Evolutionary conservation across 1,140 invertebrate genomes (phyloP).

Genomic region (Magallana angulata): DNA sequence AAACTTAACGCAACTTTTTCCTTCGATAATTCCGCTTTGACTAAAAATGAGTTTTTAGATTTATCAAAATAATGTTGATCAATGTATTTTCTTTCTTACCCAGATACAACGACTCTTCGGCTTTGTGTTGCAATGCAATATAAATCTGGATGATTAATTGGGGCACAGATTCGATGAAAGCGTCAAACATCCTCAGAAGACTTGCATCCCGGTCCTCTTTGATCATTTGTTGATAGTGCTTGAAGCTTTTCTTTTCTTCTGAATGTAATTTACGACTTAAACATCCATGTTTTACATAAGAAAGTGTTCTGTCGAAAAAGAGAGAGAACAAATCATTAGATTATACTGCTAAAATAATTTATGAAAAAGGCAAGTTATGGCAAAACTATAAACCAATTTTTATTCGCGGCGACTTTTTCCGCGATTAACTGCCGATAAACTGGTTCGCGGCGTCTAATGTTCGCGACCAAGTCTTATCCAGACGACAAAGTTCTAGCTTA

Average conservation of each 20-base stretch:
- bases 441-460: too few relatives aligned
- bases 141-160: slow-evolving; percentile 91
- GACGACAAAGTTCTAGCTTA: too few relatives aligned
- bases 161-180: slow-evolving; percentile 93
- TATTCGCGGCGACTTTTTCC: too few relatives aligned
- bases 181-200: slow-evolving; percentile 91
- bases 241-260: neutral
- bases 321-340: neutral
- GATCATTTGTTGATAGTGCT: slow-evolving; percentile 71
- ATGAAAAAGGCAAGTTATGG: too few relatives aligned
- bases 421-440: too few relatives aligned
- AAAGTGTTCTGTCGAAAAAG: slow-evolving; percentile 65
- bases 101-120: neutral
- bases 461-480: too few relatives aligned
- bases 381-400: too few relatives aligned
- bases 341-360: neutral
- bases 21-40: too few relatives aligned
- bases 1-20: too few relatives aligned
- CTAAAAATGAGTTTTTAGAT: too few relatives aligned
- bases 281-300: slow-evolving; percentile 72
- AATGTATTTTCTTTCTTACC: neutral
- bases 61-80: too few relatives aligned
- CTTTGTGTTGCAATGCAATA: slow-evolving; percentile 81
- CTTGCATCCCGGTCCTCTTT: slow-evolving; percentile 76
- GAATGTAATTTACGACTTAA: slow-evolving; percentile 60